phyloP scores from a whole-genome alignment of 2,888 invertebrate genomes.

The Seladonia tumulorum region DNA sequence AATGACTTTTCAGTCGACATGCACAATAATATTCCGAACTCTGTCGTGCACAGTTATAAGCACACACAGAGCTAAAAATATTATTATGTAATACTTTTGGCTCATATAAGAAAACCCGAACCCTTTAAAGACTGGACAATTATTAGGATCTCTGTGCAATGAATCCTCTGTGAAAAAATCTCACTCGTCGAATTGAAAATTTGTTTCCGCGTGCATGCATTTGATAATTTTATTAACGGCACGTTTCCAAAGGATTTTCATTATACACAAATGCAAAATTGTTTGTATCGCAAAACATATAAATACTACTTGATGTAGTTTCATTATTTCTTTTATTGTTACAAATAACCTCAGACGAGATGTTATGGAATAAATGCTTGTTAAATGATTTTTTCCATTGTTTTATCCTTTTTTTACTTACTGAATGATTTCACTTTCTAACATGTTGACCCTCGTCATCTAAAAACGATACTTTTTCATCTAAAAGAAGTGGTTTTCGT shows the following conservation, averaged over 20 bases:
- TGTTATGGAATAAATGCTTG: constrained; percentile 60
- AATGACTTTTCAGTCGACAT: constrained; percentile 41
- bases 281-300: constrained; percentile 63
- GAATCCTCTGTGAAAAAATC: constrained; percentile 54
- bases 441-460: constrained; percentile 36
- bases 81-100: constrained; percentile 42
- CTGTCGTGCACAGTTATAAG: constrained; percentile 9
- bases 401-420: constrained; percentile 26
- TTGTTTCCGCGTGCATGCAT: constrained; percentile 53
- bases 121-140: constrained; percentile 30
- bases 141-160: constrained; percentile 45
- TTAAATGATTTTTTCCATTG: constrained; percentile 48
- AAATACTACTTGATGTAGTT: constrained; percentile 52
- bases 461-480: constrained; percentile 45
- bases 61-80: constrained; percentile 36
- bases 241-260: constrained; percentile 52
- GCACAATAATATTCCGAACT: constrained; percentile 48
- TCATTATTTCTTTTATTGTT: constrained; percentile 38
- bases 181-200: constrained; percentile 57
- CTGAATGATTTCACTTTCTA: constrained; percentile 35
- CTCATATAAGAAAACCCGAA: constrained; percentile 25
- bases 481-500: constrained; percentile 55
- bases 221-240: constrained; percentile 60
- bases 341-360: constrained; percentile 51
- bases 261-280: constrained; percentile 72